A percentile compares a stretch with the other conserved stretches of the same genome.
These are phyloP conservation scores for Muscina levida DNA, from an alignment of 2,888 invertebrate genomes.

Conservation along the genomic window DNA sequence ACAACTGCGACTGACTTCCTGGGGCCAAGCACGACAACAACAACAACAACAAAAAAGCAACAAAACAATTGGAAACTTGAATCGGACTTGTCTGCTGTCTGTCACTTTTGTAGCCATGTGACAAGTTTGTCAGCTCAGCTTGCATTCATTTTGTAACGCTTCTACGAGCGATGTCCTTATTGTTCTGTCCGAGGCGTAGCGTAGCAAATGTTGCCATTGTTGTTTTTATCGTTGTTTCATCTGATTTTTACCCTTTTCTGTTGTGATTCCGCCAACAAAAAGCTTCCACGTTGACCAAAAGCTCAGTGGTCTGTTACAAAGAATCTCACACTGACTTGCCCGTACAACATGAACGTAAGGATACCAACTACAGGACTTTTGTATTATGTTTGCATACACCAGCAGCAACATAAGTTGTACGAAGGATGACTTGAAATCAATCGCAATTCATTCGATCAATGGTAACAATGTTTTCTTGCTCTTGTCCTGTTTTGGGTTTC, in stretches of 20 bases:
- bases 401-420: not conserved
- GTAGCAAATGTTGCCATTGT: constrained; percentile 22
- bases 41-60: constrained; percentile 7
- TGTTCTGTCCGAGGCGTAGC: not conserved
- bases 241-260: constrained; percentile 36
- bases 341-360: not conserved
- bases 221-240: constrained; percentile 28
- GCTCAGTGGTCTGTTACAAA: constrained; percentile 37
- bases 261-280: constrained; percentile 1
- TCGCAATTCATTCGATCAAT: constrained; percentile 23
- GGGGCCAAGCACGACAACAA: constrained; percentile 36
- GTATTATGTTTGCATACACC: constrained; percentile 8
- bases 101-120: constrained; percentile 65
- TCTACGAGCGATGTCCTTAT: not conserved
- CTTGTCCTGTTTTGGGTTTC: not conserved
- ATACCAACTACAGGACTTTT: constrained; percentile 15
- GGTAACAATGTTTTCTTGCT: constrained; percentile 20
- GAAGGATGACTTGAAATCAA: constrained; percentile 53
- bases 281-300: not conserved
- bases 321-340: not conserved
- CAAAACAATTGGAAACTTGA: constrained; percentile 43
- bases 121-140: constrained; percentile 63
- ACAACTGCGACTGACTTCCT: not conserved
- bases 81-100: constrained; percentile 64
- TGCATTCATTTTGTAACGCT: constrained; percentile 43